Evolutionary conservation across 2,113 vertebrate species (phyloP).

Genomic region (Forbesichthys papilliferus): DNA sequence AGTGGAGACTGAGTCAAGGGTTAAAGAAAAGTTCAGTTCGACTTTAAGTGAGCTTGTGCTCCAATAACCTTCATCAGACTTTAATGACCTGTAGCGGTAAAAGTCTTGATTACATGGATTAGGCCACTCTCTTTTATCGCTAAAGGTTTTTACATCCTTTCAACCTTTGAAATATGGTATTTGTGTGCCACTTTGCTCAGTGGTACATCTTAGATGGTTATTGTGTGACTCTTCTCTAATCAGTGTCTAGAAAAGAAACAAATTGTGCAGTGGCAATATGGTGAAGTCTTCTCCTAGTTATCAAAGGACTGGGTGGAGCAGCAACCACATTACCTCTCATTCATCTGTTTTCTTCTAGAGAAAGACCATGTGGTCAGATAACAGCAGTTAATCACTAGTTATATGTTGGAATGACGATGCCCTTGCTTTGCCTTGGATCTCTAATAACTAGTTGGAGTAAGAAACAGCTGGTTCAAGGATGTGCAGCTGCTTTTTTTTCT

Average conservation of each 20-base stretch:
- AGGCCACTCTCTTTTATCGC: not conserved
- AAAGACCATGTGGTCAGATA: constrained; percentile 22
- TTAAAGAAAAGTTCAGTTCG: not conserved
- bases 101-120: too few species aligned
- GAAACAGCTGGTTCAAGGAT: constrained; percentile 53
- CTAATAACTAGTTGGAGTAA: constrained; percentile 58
- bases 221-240: constrained; percentile 28
- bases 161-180: constrained; percentile 5
- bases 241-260: constrained; percentile 45
- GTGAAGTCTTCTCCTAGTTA: constrained; percentile 7
- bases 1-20: too few species aligned
- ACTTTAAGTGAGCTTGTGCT: constrained; percentile 46
- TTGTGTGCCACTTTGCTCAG: constrained; percentile 12
- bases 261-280: constrained; percentile 26
- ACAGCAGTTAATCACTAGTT: constrained; percentile 46
- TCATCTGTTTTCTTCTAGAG: constrained; percentile 52
- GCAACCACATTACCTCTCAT: constrained; percentile 24
- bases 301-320: constrained; percentile 7
- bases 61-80: constrained; percentile 26
- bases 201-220: constrained; percentile 23
- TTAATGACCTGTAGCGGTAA: not conserved
- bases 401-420: constrained; percentile 31
- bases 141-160: not conserved
- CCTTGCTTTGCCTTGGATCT: constrained; percentile 51
- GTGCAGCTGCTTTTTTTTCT: constrained; percentile 45